Evolutionary conservation across 2,113 vertebrate species (phyloP).

Genomic region (Nothocercus nigrocapillus): DNA sequence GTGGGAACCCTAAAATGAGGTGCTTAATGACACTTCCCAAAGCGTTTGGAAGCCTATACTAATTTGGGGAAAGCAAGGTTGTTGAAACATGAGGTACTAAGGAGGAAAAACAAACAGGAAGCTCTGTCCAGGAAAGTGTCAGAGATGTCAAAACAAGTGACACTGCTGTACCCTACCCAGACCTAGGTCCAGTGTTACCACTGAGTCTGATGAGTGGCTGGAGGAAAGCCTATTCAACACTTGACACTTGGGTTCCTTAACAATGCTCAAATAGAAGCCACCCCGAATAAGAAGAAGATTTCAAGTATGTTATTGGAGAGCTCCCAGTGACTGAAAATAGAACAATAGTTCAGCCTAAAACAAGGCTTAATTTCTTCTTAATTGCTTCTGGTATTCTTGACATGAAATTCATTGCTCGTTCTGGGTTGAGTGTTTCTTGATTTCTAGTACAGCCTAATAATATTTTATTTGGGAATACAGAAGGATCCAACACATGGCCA

Average conservation of each 20-base stretch:
- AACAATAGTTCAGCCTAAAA: conserved; percentile 25
- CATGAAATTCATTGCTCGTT: conserved; percentile 44
- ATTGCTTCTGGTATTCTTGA: conserved; percentile 58
- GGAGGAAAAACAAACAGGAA: neutral
- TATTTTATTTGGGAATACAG: conserved; percentile 55
- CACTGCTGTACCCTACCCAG: neutral
- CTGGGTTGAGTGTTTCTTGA: conserved; percentile 35
- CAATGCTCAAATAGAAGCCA: neutral
- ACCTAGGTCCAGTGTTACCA: neutral
- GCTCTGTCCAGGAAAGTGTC: neutral
- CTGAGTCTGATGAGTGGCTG: neutral
- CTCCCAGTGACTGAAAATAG: conserved; percentile 33
- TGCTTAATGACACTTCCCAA: neutral
- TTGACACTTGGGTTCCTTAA: neutral
- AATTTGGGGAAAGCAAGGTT: neutral
- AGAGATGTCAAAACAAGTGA: neutral
- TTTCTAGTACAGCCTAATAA: conserved; percentile 53
- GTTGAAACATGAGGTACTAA: neutral
- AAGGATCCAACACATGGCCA: conserved; percentile 38
- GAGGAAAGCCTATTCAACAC: neutral
- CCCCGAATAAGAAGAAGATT: neutral
- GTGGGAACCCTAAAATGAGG: neutral
- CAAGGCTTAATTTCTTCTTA: conserved; percentile 37
- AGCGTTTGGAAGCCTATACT: neutral
- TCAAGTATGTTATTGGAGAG: neutral